phyloP scores from a whole-genome alignment of 2,113 vertebrate species.

The Lathamus discolor region DNA sequence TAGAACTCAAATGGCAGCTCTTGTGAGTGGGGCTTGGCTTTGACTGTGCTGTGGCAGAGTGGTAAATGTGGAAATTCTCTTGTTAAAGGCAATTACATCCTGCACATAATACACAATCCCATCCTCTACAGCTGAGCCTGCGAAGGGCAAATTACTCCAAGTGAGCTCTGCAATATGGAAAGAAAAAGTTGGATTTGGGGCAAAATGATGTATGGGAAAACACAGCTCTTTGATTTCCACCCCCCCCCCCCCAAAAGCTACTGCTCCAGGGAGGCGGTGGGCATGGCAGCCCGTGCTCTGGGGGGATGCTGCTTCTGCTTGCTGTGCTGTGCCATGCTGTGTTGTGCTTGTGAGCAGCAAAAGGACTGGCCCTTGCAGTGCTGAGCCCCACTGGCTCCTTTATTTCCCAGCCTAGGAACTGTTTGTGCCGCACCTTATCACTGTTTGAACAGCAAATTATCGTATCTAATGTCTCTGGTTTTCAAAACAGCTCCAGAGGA shows the following conservation, averaged over 20 bases:
- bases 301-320: background rate
- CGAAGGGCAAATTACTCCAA: slow-evolving; percentile 61
- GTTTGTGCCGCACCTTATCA: slow-evolving; percentile 39
- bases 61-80: slow-evolving; percentile 74
- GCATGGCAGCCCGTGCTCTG: background rate
- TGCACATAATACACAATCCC: slow-evolving; percentile 59
- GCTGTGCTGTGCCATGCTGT: rapidly evolving
- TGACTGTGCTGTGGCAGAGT: slow-evolving; percentile 65
- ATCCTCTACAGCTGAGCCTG: slow-evolving; percentile 70
- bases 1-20: slow-evolving; percentile 86
- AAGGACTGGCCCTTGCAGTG: background rate
- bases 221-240: background rate
- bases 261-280: background rate
- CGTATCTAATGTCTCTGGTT: background rate
- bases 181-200: slow-evolving; percentile 47
- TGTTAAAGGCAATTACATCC: slow-evolving; percentile 73
- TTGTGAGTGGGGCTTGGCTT: slow-evolving; percentile 71
- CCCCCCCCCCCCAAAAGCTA: background rate
- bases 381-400: background rate
- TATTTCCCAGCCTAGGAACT: background rate
- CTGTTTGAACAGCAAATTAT: background rate
- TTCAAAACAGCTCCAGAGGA: slow-evolving; percentile 12
- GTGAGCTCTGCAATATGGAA: slow-evolving; percentile 38
- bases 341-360: rapidly evolving
- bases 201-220: background rate